Evolutionary conservation across 2,113 vertebrate species (phyloP).

Genomic region (Pteronura brasiliensis): DNA sequence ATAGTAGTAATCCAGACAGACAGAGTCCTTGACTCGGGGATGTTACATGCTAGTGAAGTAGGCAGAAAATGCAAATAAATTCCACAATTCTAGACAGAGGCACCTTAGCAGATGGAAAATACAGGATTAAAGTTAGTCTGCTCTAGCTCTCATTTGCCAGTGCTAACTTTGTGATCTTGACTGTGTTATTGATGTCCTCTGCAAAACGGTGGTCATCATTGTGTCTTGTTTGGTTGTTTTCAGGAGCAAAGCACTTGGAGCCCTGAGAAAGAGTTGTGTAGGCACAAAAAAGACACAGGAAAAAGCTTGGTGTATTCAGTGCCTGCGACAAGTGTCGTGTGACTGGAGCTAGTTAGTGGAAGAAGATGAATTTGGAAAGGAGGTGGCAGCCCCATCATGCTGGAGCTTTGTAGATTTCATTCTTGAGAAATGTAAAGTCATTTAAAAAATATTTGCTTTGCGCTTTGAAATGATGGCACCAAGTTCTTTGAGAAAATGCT

Average conservation of each 20-base stretch:
- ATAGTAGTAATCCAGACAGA: too few species aligned
- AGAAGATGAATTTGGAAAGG: neutral
- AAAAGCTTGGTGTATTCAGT: neutral
- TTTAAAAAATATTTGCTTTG: neutral
- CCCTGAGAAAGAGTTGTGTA: neutral
- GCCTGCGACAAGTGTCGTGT: neutral
- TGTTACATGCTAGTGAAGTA: neutral
- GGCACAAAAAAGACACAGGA: neutral
- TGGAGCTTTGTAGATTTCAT: neutral
- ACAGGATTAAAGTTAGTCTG: neutral
- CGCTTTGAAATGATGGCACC: neutral
- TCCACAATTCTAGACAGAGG: neutral
- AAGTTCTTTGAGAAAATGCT: neutral
- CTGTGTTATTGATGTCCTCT: neutral
- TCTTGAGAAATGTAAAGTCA: neutral
- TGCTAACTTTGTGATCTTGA: neutral
- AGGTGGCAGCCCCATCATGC: neutral
- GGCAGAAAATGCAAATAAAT: neutral
- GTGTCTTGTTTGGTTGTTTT: neutral
- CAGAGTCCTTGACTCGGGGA: neutral
- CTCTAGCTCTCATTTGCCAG: neutral
- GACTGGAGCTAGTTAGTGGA: neutral
- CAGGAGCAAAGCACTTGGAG: neutral
- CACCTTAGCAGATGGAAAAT: neutral
- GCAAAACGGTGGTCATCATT: neutral